Base-by-base conservation (phyloP, 1,140 invertebrate genomes). In the Calosoma granatense region DNA sequence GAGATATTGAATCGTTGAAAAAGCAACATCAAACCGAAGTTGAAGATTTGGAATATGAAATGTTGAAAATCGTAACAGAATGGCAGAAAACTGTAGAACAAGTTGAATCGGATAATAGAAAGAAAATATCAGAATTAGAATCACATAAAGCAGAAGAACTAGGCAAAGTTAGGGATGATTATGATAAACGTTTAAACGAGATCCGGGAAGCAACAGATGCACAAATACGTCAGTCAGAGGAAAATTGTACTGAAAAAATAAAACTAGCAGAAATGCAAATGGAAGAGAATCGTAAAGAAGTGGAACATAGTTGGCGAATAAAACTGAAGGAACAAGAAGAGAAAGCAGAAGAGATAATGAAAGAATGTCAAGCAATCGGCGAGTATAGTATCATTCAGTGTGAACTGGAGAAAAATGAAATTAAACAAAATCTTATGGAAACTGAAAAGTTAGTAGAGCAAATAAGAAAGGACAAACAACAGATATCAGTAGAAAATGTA, bases 291-390 rank as follows among this genome's bases (percentile, higher is more conserved):
- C 65, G 72, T 15, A 55, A 65, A 20, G 68, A 74, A 61, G 62
- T 76, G 14, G 76, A 78, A 63, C 64, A 59, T 2, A 66, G 64
- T 53, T 70, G 68, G 67, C 62, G 64, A 60, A 61, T 70, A 15
- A 73, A 74, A 60, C 64, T 69, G 0, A 61, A 75, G n/a, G 65
- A 71, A 54, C 67, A 74, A 20, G 67, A 74, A 66, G 70, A 72
- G 54, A 65, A 70, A 60, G 70, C 72, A 61, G 68, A 70, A 1
- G 68, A 64, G 19, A 76, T 77, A 63, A 63, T 78, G 54, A 74
- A 77, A 60, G 75, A 77, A 60, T 74, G 74, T 41, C 76, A 78
- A 67, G 71, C 74, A 51, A 70, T 76, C 59, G 74, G 73, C 54
- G 75, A 78, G 63, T 75, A 72, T 43, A 73, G 70, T 56, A 69